Evolutionary conservation across 2,888 invertebrate genomes (phyloP), one percentile per base, ranked within the genome.

Genomic region (Tridacna crocea): DNA sequence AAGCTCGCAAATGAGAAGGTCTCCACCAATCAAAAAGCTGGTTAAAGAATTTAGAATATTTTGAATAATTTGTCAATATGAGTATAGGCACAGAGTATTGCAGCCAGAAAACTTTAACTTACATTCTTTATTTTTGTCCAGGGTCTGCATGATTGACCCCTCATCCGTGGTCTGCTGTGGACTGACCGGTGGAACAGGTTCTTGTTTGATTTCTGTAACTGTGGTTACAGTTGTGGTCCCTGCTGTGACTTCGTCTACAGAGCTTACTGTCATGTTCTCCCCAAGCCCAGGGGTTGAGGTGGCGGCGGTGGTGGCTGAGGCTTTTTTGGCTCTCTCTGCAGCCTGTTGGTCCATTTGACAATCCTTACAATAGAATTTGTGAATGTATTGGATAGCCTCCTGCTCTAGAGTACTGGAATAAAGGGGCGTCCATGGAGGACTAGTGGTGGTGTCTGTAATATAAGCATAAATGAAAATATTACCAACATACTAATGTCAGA

Each of bases 111-210:
- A 55, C 19, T 11, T 0, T 27, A 24, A 97, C 98, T 97, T 95
- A 99, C 99, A 98, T 96, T 99, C 98, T 96, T 99, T 99, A 95
- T 99, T 99, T 95, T 98, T 98, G 95, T 98, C 98, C 97, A 99
- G 97, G 94, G 97, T 96, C 92, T 97, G 97, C 94, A 98, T 97
- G 92, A 99, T 96, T 72, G 98, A 98, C 93, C 98, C 97, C 94
- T 98, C 98, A 95, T 99, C 99, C 93, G 99, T 98, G 94, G 97
- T 97, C 95, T 98, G 97, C 90, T 98, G 98, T 92, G 98, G 91
- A 77, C 91, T 88, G 70, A 87, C 81, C 19, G 92, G 89, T 75
- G 87, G 82, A 47, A 68, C 48, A 51, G 76, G 81, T 68, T 87
- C 84, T 73, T 87, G 82, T 72, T 87, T 84, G 0, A 84, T 77